A percentile compares a stretch with the other conserved stretches of the same genome.
Conservation (phyloP, 2,113 vertebrate species). For the Otis tarda region DNA sequence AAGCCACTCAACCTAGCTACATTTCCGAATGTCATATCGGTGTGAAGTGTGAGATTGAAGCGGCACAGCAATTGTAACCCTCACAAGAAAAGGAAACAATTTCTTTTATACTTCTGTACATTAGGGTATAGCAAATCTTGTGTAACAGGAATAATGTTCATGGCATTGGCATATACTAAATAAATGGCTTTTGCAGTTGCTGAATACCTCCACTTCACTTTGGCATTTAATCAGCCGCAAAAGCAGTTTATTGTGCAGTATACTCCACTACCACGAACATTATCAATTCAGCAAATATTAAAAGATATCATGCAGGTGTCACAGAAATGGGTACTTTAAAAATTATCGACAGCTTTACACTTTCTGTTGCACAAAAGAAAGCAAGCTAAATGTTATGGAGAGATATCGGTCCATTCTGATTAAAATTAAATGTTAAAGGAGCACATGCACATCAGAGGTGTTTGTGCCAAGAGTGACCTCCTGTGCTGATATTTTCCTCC, state of each 20-base stretch:
- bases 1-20: constrained; percentile 10
- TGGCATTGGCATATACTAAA: constrained; percentile 52
- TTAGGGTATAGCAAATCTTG: constrained; percentile 67
- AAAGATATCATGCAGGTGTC: constrained; percentile 53
- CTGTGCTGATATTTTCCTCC: neutral
- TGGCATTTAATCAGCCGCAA: constrained; percentile 69
- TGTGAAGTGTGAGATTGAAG: constrained; percentile 47
- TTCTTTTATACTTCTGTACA: constrained; percentile 49
- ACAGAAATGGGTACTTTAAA: constrained; percentile 38
- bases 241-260: constrained; percentile 59
- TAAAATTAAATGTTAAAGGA: constrained; percentile 41
- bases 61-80: constrained; percentile 15
- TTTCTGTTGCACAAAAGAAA: constrained; percentile 24
- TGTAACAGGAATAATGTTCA: constrained; percentile 65
- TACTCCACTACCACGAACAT: constrained; percentile 37
- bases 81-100: constrained; percentile 58
- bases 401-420: neutral
- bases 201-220: constrained; percentile 53
- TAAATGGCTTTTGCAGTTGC: constrained; percentile 54
- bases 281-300: constrained; percentile 68
- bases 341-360: constrained; percentile 27
- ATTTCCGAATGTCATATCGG: neutral
- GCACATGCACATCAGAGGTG: neutral
- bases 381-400: constrained; percentile 25
- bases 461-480: constrained; percentile 3